phyloP scores from a whole-genome alignment of 1,140 invertebrate species.

The Lamellibrachia luymesi region DNA sequence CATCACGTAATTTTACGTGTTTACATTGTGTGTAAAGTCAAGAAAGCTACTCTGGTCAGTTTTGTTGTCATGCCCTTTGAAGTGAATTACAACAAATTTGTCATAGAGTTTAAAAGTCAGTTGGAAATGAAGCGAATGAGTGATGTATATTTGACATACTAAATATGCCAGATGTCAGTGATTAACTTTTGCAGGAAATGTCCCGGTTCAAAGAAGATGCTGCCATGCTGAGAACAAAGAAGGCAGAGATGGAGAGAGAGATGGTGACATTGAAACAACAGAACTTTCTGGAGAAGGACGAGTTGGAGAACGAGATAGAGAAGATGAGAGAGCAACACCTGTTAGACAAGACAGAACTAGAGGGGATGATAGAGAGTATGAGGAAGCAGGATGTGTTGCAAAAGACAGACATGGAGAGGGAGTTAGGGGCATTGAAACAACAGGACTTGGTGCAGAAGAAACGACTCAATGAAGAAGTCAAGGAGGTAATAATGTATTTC shows the following conservation, averaged over 20 bases:
- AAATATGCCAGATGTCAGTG: too few species aligned
- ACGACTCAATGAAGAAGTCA: background rate
- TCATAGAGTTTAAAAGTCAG: too few species aligned
- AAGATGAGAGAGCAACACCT: slow-evolving; percentile 25
- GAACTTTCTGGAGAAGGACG: slow-evolving; percentile 28
- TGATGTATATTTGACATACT: too few species aligned
- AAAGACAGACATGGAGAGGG: background rate
- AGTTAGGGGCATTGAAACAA: background rate
- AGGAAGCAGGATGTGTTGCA: background rate
- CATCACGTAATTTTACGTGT: too few species aligned
- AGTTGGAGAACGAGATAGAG: slow-evolving; percentile 29
- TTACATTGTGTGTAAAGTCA: too few species aligned
- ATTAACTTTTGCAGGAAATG: background rate
- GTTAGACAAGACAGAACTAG: background rate
- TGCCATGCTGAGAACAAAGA: background rate
- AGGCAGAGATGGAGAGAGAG: background rate
- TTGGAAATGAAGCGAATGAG: too few species aligned
- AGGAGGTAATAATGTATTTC: background rate
- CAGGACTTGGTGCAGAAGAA: background rate
- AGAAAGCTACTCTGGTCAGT: too few species aligned
- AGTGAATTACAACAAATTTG: too few species aligned
- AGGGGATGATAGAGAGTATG: background rate
- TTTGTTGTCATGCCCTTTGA: too few species aligned
- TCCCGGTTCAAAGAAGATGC: background rate
- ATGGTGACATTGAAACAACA: background rate